Conservation (phyloP, 2,797 vertebrate genomes). For the Amniataba percoides region DNA sequence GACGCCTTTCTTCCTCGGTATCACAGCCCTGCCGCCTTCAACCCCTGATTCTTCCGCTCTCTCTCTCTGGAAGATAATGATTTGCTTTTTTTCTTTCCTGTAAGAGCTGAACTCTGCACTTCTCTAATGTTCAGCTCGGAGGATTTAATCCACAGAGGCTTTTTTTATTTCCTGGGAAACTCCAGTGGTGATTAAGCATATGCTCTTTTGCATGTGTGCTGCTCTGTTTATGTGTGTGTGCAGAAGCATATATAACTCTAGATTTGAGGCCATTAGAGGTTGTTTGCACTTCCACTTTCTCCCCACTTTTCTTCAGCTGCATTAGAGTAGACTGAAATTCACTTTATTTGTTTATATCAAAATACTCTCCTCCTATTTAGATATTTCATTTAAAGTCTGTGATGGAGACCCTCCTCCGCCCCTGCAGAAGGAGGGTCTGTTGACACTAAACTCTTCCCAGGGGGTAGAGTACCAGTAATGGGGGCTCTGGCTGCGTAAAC, state of each 20-base stretch:
- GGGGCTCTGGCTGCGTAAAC: slow-evolving; percentile 61
- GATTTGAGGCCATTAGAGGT: slow-evolving; percentile 35
- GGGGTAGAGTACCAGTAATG: slow-evolving; percentile 70
- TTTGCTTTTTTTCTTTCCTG: slow-evolving; percentile 68
- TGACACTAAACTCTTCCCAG: slow-evolving; percentile 69
- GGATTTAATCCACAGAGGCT: slow-evolving; percentile 73
- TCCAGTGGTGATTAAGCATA: slow-evolving; percentile 72
- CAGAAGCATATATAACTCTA: not conserved
- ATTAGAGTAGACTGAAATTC: not conserved
- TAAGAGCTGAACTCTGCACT: slow-evolving; percentile 81
- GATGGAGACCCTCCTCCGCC: slow-evolving; percentile 33
- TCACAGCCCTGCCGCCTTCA: slow-evolving; percentile 68
- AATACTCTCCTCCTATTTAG: not conserved
- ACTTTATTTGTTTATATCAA: slow-evolving; percentile 5
- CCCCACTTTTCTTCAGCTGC: not conserved
- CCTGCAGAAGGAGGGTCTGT: slow-evolving; percentile 45
- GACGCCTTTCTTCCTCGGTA: slow-evolving; percentile 68
- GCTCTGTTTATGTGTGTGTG: slow-evolving; percentile 29
- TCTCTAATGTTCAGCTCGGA: slow-evolving; percentile 75
- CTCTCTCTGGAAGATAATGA: slow-evolving; percentile 66
- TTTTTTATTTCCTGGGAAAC: slow-evolving; percentile 75
- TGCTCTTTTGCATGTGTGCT: slow-evolving; percentile 52
- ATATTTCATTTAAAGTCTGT: slow-evolving; percentile 6
- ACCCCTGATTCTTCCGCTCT: slow-evolving; percentile 64
- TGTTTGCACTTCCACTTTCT: slow-evolving; percentile 7